Evolutionary conservation across 2,113 vertebrate species (phyloP), one percentile per base, ranked within the genome.

Genomic region (Microtus richardsoni): DNA sequence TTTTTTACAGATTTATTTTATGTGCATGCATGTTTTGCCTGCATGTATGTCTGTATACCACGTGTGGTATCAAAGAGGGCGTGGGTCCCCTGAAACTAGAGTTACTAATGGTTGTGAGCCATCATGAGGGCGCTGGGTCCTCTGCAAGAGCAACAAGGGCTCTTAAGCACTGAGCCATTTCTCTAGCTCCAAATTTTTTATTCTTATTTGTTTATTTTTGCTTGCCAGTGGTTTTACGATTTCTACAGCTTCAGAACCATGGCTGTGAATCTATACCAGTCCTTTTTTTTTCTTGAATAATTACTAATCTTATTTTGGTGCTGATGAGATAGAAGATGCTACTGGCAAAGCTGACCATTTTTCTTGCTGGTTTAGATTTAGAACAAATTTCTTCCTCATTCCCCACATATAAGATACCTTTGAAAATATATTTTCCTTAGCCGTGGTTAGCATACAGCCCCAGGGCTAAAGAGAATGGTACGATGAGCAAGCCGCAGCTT

Each of bases 351-450:
- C n/a, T 80, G 49, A 36, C 52, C 36, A 4, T n/a, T 92, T 86
- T 77, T 89, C 68, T 85, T 36, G 16, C 91, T 84, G 36, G 13
- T 90, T 96, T 93, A 58, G n/a, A 87, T 89, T 91, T 44, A 86
- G 58, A 54, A 62, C 86, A 89, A 4, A 91, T 95, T 85, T 89
- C 47, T 84, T 96, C 41, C 26, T 87, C 52, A 39, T 84, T 90
- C 28, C 36, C 12, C 44, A 52, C 13, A 12, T 79, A 2, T 68
- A 54, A 80, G 60, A 64, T 91, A 70, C 66, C 70, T 83, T 80
- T 73, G 19, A 68, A 88, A 79, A 54, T 49, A 3, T 84, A 33
- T 82, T 73, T 78, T 39, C 44, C 28, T 62, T 64, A 12, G 19
- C 64, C 44, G 0, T 60, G 16, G 24, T 39, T 2, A 74, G 47